Percentiles rank a stretch among this genome's conserved stretches.
These are phyloP conservation scores for Philypnodon macrostomus DNA, from an alignment of 2,797 vertebrate genomes.

Conservation along the genomic window DNA sequence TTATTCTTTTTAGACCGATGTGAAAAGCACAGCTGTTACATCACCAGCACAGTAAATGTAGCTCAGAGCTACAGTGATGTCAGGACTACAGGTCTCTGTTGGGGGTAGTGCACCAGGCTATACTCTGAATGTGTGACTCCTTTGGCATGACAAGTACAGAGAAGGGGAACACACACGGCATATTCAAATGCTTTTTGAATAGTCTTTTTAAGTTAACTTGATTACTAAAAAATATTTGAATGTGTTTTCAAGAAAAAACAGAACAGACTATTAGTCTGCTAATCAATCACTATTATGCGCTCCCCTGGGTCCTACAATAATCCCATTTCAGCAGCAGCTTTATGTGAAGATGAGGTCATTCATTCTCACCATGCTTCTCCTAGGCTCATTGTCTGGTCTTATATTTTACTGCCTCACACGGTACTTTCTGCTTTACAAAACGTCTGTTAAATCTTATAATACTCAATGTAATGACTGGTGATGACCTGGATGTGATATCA, in stretches of 20 bases:
- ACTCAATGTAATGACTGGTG: neutral
- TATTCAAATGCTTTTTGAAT: slow-evolving; percentile 7
- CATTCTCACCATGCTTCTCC: slow-evolving; percentile 2
- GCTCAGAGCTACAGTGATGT: slow-evolving; percentile 35
- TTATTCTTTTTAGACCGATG: slow-evolving; percentile 6
- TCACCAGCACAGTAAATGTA: slow-evolving; percentile 26
- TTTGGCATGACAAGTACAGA: neutral
- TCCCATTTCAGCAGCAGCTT: slow-evolving; percentile 22
- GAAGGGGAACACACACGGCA: neutral
- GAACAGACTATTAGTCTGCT: slow-evolving; percentile 18
- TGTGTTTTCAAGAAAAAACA: slow-evolving; percentile 1
- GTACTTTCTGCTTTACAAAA: neutral
- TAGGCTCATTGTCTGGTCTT: neutral
- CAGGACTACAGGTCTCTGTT: slow-evolving; percentile 19
- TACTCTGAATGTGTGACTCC: slow-evolving; percentile 1
- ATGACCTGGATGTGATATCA: too few relatives aligned
- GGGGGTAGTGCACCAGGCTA: neutral
- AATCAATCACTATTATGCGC: slow-evolving; percentile 29
- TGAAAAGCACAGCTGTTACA: slow-evolving; percentile 40
- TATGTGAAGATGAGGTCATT: slow-evolving; percentile 36
- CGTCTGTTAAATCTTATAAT: neutral
- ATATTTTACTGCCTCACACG: slow-evolving; percentile 4
- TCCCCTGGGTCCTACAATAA: slow-evolving; percentile 31
- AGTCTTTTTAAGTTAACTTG: neutral
- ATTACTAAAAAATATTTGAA: neutral